Evolutionary conservation across 37 sponge, comb jelly and placozoan species (phyloP).

Genomic region (Aplysina aerophoba): DNA sequence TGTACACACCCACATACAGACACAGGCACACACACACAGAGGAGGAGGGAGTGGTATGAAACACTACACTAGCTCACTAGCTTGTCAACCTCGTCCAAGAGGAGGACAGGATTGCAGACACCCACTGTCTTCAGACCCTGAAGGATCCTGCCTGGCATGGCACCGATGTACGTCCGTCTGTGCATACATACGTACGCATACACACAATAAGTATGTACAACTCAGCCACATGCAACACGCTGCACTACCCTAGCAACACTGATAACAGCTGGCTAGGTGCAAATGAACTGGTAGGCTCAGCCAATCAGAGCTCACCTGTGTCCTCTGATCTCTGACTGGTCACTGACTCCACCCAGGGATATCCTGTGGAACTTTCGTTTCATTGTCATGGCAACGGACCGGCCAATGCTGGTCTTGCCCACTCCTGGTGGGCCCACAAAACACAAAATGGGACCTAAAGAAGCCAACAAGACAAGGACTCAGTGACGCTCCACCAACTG

Average conservation of each 20-base stretch:
- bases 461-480: background rate
- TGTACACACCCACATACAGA: conserved; percentile 7
- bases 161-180: conserved; percentile 90
- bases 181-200: too few species aligned
- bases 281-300: background rate
- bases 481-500: too few species aligned
- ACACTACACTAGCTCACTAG: conserved; percentile 50
- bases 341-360: conserved; percentile 87
- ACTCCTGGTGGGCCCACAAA: conserved; percentile 94
- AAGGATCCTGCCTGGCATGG: conserved; percentile 85
- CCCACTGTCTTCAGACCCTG: conserved; percentile 75
- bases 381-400: conserved; percentile 85
- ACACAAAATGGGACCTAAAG: conserved; percentile 87
- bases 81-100: conserved; percentile 90
- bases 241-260: too few species aligned
- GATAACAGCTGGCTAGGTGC: too few species aligned
- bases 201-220: too few species aligned
- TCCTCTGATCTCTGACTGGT: conserved; percentile 90
- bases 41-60: background rate
- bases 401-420: conserved; percentile 89
- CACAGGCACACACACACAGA: conserved; percentile 25
- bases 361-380: conserved; percentile 86
- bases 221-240: too few species aligned
- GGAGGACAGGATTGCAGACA: conserved; percentile 89
- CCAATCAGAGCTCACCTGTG: conserved; percentile 54